A percentile compares a stretch with the other conserved stretches of the same genome.
phyloP scores from a whole-genome alignment of 2,113 vertebrate genomes.

The Dasypus novemcinctus region DNA sequence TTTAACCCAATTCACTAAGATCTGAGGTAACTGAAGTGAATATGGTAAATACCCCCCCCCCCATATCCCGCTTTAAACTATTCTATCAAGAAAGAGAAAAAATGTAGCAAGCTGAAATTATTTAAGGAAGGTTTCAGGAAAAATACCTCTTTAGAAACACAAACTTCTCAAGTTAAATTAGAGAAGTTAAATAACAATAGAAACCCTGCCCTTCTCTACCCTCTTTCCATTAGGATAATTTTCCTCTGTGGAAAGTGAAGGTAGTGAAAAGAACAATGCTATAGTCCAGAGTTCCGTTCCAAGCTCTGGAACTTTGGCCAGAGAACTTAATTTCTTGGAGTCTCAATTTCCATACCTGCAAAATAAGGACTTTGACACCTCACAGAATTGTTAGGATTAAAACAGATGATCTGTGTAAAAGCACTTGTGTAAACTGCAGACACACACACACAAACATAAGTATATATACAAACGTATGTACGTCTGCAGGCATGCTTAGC shows the following conservation, averaged over 20 bases:
- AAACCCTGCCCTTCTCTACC: too few relatives aligned
- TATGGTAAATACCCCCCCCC: rapidly evolving
- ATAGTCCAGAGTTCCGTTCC: too few relatives aligned
- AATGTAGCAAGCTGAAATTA: neutral
- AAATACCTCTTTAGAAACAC: neutral
- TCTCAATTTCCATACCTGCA: neutral
- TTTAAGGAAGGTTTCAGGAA: too few relatives aligned
- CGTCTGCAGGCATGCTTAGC: too few relatives aligned
- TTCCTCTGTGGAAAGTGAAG: neutral
- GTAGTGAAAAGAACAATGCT: neutral
- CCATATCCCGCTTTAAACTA: neutral
- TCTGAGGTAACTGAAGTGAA: neutral
- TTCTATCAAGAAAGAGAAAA: neutral
- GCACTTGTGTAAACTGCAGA: too few relatives aligned
- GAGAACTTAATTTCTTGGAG: too few relatives aligned
- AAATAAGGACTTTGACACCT: neutral
- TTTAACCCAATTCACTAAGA: neutral
- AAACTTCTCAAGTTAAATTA: neutral
- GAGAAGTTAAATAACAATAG: neutral
- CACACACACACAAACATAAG: too few relatives aligned
- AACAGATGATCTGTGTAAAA: neutral
- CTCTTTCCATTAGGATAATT: neutral
- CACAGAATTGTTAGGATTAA: neutral
- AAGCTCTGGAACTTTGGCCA: too few relatives aligned
- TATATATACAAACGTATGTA: too few relatives aligned